Conservation (phyloP, 2,113 vertebrate genomes). For the Helogale parvula region DNA sequence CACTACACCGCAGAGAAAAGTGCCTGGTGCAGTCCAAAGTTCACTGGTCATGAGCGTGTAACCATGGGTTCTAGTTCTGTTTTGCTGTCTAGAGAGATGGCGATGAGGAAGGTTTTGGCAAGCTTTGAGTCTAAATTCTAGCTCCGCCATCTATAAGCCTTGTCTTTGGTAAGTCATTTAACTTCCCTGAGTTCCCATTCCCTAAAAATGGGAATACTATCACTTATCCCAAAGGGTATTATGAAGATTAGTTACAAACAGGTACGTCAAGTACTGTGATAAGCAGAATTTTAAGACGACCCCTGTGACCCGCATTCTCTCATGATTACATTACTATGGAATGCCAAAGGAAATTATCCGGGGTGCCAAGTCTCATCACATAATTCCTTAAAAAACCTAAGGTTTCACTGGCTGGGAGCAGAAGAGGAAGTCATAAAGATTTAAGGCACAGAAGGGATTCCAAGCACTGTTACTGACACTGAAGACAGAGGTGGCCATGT, state of each 20-base stretch:
- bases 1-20: not conserved
- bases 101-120: not conserved
- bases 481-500: not conserved
- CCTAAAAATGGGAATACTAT: not conserved
- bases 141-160: not conserved
- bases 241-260: not conserved
- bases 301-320: not conserved
- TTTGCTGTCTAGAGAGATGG: not conserved
- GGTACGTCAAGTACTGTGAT: not conserved
- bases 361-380: slow-evolving; percentile 1
- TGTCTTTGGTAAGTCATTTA: not conserved
- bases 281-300: not conserved
- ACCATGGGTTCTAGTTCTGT: not conserved
- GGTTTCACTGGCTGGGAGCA: not conserved
- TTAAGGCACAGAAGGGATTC: not conserved
- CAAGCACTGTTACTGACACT: not conserved
- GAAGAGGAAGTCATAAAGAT: not conserved
- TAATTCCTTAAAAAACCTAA: not conserved
- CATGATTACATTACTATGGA: not conserved
- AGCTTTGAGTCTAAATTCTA: not conserved
- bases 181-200: not conserved
- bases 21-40: not conserved
- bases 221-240: not conserved
- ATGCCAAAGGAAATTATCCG: not conserved
- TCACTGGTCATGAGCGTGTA: not conserved